Evolutionary conservation across 2,797 vertebrate genomes (phyloP), one percentile per base, ranked within the genome.

Genomic region (Eidolon dupreanum): DNA sequence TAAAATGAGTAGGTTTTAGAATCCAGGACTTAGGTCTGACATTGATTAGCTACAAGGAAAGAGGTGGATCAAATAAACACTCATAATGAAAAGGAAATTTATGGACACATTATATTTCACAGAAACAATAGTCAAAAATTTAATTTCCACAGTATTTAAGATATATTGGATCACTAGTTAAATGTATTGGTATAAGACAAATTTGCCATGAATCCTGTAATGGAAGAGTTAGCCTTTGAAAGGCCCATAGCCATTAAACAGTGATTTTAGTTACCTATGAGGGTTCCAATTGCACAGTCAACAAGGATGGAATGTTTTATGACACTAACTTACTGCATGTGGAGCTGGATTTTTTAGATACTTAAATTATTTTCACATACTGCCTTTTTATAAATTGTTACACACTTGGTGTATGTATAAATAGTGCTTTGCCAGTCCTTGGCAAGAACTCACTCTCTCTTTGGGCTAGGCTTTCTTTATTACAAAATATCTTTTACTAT

Each of bases 141-240:
- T 95, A 63, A 93, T 94, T 96, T 96, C 90, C 88, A 43, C 66
- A 77, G 17, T 57, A 55, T 92, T 90, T 78, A 84, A 22, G 26
- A 55, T 46, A 53, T 26, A 74, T 49, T 38, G 28, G 16, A 38
- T 93, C 28, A 65, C 53, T 68, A 59, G 78, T 86, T 88, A 57
- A 88, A 65, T 74, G 8, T 68, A 74, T 93, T 88, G 31, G 12
- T 70, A 16, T 43, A 51, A 90, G 90, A 78, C 10, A 88, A 53
- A 71, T 86, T 92, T 78, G 55, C 57, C 43, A 31, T 82, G 33
- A 85, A 74, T 74, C 28, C n/a, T 88, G 22, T 71, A 68, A 63
- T 19, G 38, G 26, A 74, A 85, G 20, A 85, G 63, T 85, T 81
- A 38, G 19, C 79, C 12, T 53, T 9, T 92, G 36, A 66, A 88